Base-by-base conservation (phyloP, 2,888 invertebrate species). In the Girardia tigrina region DNA sequence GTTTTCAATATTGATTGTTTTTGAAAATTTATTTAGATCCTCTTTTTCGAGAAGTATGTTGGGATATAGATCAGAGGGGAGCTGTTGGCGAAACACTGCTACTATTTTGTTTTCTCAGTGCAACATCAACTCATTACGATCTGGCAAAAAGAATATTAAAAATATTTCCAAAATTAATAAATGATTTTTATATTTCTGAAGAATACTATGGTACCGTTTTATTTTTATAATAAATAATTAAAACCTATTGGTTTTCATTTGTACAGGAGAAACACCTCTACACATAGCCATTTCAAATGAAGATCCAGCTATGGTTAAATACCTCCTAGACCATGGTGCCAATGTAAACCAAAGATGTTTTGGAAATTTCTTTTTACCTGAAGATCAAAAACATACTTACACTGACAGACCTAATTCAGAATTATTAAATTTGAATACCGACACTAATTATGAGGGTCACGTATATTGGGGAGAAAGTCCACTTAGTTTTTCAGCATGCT, bases 391-490 rank as follows among this genome's bases (percentile, higher is more conserved):
- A 83, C 89, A 90, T 0, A 91, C 91, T 0, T 87, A 94, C 1
- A 87, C 87, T 0, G 94, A 95, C 84, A 90, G 89, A 0, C 84
- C 90, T 14, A 92, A 94, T 28, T 91, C 94, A 81, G 95, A 97
- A 84, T 91, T 90, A 88, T 91, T 93, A 42, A 90, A 90, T 79
- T 88, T 94, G 0, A 87, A 88, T 78, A 87, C 89, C 0, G 88
- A 90, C 78, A 84, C 84, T 23, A 82, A 83, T 77, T 84, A 83
- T 79, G 81, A 82, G 76, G 84, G 84, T 4, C 93, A 94, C 83
- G 94, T 94, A 0, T 98, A 98, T 83, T 97, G 95, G 93, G 97
- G 97, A 26, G 97, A 98, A 85, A 97, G 94, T 85, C 94, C 97
- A 0, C 85, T 97, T 71, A 90, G 90, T 78, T 97, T 98, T 84